Evolutionary conservation across 2,113 vertebrate species (phyloP).

Genomic region (Laterallus jamaicensis): DNA sequence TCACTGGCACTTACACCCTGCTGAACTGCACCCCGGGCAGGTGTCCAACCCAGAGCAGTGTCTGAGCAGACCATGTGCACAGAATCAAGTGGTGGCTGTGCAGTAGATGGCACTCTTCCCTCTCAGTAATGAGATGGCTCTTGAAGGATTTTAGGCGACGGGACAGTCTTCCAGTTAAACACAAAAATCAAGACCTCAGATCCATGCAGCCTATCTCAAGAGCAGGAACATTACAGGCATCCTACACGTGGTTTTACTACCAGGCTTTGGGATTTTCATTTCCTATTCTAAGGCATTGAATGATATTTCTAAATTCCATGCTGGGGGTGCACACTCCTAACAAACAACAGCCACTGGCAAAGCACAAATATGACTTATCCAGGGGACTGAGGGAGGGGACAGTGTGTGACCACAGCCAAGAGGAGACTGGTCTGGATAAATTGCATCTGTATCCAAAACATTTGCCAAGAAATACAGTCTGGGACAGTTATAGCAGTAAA

Average conservation of each 20-base stretch:
- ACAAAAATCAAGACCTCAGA: neutral
- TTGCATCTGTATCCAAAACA: neutral
- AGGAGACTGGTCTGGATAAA: neutral
- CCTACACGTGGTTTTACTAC: rapidly evolving
- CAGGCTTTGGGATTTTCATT: neutral
- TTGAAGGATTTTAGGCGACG: neutral
- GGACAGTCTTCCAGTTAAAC: rapidly evolving
- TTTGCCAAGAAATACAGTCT: neutral
- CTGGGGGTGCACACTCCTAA: neutral
- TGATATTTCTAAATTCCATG: neutral
- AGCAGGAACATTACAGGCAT: neutral
- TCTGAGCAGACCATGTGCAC: neutral
- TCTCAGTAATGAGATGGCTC: neutral
- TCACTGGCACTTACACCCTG: neutral
- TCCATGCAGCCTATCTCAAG: neutral
- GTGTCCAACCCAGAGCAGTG: rapidly evolving
- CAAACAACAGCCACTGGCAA: neutral
- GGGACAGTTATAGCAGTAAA: neutral
- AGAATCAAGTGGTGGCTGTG: neutral
- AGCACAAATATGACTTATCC: neutral
- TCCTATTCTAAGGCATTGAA: neutral
- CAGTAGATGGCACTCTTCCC: slow-evolving; percentile 55
- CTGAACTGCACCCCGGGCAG: rapidly evolving
- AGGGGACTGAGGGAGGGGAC: neutral
- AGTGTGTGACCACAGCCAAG: neutral